These are phyloP conservation scores for Proctacanthus coquilletti DNA, from an alignment of 1,140 invertebrate species.

Conservation along the genomic window DNA sequence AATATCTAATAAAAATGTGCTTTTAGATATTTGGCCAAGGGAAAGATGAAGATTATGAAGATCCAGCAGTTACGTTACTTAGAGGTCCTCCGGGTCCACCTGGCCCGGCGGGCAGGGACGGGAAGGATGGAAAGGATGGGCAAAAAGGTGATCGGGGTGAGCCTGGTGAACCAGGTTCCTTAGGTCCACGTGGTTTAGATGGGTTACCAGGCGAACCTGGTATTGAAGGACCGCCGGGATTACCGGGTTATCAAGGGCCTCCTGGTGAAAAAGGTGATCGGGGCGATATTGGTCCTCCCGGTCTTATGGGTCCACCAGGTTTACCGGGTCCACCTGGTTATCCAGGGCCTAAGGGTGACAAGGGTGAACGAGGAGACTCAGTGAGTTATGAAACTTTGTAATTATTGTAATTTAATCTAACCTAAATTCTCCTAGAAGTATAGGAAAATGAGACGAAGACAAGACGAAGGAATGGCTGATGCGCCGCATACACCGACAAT, in stretches of 20 bases:
- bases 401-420: conserved; percentile 4
- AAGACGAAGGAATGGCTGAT: conserved; percentile 38
- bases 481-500: conserved; percentile 27
- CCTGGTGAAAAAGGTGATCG: conserved; percentile 83
- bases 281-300: conserved; percentile 76
- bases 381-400: conserved; percentile 48
- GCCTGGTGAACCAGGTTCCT: conserved; percentile 75
- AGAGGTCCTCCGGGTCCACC: conserved; percentile 39
- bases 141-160: conserved; percentile 51
- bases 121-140: conserved; percentile 37
- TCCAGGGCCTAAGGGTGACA: conserved; percentile 73
- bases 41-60: conserved; percentile 29
- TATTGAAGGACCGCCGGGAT: conserved; percentile 36
- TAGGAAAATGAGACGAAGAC: conserved; percentile 75
- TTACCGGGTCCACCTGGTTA: conserved; percentile 59
- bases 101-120: conserved; percentile 43
- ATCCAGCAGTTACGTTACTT: conserved; percentile 24
- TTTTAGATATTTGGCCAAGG: conserved; percentile 26
- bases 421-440: conserved; percentile 58
- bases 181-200: conserved; percentile 39
- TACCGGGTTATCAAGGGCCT: conserved; percentile 64
- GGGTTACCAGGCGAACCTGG: conserved; percentile 28
- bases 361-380: conserved; percentile 84
- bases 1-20: too few species aligned
- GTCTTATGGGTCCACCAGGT: conserved; percentile 66